Percentiles rank a stretch among this genome's conserved stretches.
Conservation (phyloP, 2,888 invertebrate species). For the Cephus rjabovi region DNA sequence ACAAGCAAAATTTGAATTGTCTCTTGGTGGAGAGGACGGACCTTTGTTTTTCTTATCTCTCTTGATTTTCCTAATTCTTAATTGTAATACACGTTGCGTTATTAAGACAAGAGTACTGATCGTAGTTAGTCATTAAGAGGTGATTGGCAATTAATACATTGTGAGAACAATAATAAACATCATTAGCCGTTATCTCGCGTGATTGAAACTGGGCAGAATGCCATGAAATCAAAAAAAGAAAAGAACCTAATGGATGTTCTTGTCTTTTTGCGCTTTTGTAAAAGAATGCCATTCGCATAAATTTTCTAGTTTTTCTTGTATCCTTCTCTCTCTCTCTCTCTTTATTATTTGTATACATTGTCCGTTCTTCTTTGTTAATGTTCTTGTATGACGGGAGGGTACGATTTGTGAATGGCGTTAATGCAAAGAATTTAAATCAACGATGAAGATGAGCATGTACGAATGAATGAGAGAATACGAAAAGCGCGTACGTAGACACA, state of each 20-base stretch:
- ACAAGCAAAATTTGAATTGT: background rate
- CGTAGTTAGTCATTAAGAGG: background rate
- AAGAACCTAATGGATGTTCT: background rate
- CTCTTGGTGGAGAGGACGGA: too few species aligned
- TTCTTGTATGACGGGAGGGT: background rate
- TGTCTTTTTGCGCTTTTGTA: background rate
- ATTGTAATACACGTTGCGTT: background rate
- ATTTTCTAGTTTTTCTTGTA: background rate
- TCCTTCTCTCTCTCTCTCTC: background rate
- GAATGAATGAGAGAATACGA: slow-evolving; percentile 8
- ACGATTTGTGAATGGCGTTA: background rate
- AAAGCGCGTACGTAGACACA: slow-evolving; percentile 14
- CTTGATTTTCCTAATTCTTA: background rate
- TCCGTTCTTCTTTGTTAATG: background rate
- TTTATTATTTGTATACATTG: background rate
- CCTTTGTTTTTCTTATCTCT: background rate
- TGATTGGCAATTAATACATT: background rate
- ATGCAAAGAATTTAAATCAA: background rate
- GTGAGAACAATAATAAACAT: background rate
- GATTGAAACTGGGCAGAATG: background rate
- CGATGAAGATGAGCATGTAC: slow-evolving; percentile 14
- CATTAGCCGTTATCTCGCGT: background rate
- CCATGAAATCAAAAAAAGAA: too few species aligned
- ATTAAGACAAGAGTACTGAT: background rate
- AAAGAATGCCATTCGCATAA: background rate